Base-by-base conservation (phyloP, 2,113 vertebrate species). In the Coturnix japonica region DNA sequence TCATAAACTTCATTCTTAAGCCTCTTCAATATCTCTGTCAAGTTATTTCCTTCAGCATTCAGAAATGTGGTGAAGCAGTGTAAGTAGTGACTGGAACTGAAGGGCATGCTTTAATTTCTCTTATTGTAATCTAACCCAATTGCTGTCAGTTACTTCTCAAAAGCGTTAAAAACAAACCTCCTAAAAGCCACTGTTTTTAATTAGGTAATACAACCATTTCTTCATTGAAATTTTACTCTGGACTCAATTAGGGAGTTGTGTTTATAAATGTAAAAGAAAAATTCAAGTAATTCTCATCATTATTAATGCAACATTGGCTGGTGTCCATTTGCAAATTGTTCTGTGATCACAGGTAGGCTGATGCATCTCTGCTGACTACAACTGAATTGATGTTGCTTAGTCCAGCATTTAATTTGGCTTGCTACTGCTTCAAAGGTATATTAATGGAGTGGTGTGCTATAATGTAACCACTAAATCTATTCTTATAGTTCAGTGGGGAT, bases 401-500 rank as follows among this genome's bases (percentile, higher is more conserved):
- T 25, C 64, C 89, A 91, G 94, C 91, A 70, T 84, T 94, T 94
- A 43, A 70, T 89, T 87, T 63, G 75, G 37, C 72, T 91, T 85
- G 87, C 64, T 82, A 59, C 63, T 92, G 90, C 26, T 53, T 53
- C 91, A 80, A 49, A 89, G 84, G 67, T 85, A 30, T 63, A 11
- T 64, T 76, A 94, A 8, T 43, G 66, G 75, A 85, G 60, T 21
- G 10, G 33, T 21, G 67, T 1, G 6, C 87, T 85, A 63, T 92
- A 94, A 94, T 66, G 85, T 18, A 64, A 1, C 75, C 79, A 49
- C 72, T 92, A 94, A 95, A 95, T 94, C 81, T 89, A 7, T 6
- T 85, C 90, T 91, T 93, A 95, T 80, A 73, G 85, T 74, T 44
- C 79, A 56, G 75, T n/a, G 49, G 66, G 71, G 91, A 93, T 41